Base-by-base conservation (phyloP, 2,797 vertebrate species). In the Propithecus deckenii region DNA sequence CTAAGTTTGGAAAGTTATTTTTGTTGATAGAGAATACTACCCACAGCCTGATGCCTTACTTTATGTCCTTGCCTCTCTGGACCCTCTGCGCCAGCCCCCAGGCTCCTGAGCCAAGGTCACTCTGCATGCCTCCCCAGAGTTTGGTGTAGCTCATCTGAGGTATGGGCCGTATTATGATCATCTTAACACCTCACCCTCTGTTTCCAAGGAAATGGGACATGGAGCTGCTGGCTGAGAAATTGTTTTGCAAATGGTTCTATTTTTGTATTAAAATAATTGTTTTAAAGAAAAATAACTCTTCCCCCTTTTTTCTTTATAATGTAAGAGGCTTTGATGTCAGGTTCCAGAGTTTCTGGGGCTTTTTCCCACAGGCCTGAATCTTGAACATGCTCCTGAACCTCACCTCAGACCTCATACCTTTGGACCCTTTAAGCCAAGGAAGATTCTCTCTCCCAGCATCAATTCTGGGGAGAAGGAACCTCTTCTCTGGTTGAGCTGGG, bases 211-310 rank as follows among this genome's bases (percentile, higher is more conserved):
- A 88, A 88, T 55, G 61, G 93, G 69, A 81, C 83, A 71, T 81
- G 84, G 93, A 93, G 89, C 86, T 96, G 90, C 43, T 94, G 94
- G 93, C 92, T 95, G 89, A 96, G 88, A 96, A 93, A 92, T 97
- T 92, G 93, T 97, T 98, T 98, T 97, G 94, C 81, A 96, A 96
- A 96, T 97, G 67, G 92, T 89, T 98, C 94, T 98, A 95, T 98
- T 98, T 98, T 97, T 98, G 35, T 96, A 98, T 95, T 55, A 86
- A 86, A 55, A 48, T 50, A 9, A 59, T 23, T 7, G n/a, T 71
- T 84, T 91, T 95, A 59, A 97, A 90, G n/a, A 74, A 94, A 95
- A 96, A 94, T 84, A 75, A 76, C 43, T 59, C 46, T 89, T 55
- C 2, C 18, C n/a, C n/a, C 9, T 55, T 81, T 14, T 43, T 18